A percentile compares a stretch with the other conserved stretches of the same genome.
Evolutionary conservation across 2,113 vertebrate genomes (phyloP).

Genomic region (Cavia aperea): DNA sequence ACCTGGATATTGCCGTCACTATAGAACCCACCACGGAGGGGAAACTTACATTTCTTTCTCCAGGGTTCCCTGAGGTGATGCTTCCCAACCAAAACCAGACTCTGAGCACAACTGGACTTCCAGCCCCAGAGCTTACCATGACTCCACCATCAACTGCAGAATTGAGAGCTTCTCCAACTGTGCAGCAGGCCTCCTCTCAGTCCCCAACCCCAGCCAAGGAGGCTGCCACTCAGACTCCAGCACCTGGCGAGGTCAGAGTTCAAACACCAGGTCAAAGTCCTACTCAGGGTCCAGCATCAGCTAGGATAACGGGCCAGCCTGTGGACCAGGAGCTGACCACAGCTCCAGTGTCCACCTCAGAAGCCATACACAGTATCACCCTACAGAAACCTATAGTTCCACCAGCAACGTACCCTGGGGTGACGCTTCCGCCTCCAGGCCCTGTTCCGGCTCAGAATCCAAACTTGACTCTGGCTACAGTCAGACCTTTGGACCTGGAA

Average conservation of each 20-base stretch:
- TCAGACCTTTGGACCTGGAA: neutral
- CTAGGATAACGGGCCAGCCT: neutral
- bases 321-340: neutral
- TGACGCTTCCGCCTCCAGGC: neutral
- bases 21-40: neutral
- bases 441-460: neutral
- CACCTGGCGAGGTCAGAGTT: neutral
- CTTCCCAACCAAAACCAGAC: neutral
- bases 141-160: neutral
- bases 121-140: neutral
- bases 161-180: neutral
- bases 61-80: neutral
- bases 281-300: neutral
- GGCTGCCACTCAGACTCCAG: neutral
- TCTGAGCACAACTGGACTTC: neutral
- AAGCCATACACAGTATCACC: neutral
- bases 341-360: neutral
- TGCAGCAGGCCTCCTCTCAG: neutral
- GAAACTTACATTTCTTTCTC: neutral
- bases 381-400: neutral
- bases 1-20: neutral
- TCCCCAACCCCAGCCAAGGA: neutral
- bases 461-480: neutral
- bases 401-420: neutral
- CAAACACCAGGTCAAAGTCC: neutral